These are phyloP conservation scores for Clytia hemisphaerica DNA, from an alignment of 30 jellyfish, hydroid and myxozoan species.

Conservation along the genomic window DNA sequence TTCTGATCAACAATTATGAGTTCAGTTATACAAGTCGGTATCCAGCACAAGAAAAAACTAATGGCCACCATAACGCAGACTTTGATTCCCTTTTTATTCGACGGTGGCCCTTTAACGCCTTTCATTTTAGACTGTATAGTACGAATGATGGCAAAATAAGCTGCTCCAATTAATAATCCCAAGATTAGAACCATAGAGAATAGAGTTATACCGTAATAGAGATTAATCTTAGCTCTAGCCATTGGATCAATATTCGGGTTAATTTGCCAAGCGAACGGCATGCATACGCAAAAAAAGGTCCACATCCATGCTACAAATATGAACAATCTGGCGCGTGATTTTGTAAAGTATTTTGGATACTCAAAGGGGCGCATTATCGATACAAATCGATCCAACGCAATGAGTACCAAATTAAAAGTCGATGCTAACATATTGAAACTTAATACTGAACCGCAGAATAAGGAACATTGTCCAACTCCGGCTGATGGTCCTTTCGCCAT, in stretches of 20 bases:
- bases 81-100: conserved; percentile 36
- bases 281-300: not conserved
- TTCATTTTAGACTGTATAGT: conserved; percentile 12
- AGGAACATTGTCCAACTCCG: conserved; percentile 16
- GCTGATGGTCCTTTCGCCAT: no score
- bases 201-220: not conserved
- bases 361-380: conserved; percentile 38
- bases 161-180: conserved; percentile 8
- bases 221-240: not conserved
- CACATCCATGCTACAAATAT: conserved; percentile 28
- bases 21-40: conserved; percentile 27
- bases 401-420: conserved; percentile 19
- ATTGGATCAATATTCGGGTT: not conserved
- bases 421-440: conserved; percentile 46
- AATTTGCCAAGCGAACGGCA: conserved; percentile 36
- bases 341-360: conserved; percentile 15
- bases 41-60: conserved; percentile 36
- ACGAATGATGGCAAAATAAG: conserved; percentile 16
- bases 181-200: conserved; percentile 20
- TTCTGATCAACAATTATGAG: not conserved
- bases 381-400: conserved; percentile 25
- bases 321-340: conserved; percentile 1
- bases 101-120: not conserved
- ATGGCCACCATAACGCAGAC: conserved; percentile 35
- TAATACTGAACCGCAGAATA: conserved; percentile 28